Percentiles rank a stretch among this genome's conserved stretches.
These are phyloP conservation scores for Miichthys miiuy DNA, from an alignment of 2,797 vertebrate genomes.

Conservation along the genomic window DNA sequence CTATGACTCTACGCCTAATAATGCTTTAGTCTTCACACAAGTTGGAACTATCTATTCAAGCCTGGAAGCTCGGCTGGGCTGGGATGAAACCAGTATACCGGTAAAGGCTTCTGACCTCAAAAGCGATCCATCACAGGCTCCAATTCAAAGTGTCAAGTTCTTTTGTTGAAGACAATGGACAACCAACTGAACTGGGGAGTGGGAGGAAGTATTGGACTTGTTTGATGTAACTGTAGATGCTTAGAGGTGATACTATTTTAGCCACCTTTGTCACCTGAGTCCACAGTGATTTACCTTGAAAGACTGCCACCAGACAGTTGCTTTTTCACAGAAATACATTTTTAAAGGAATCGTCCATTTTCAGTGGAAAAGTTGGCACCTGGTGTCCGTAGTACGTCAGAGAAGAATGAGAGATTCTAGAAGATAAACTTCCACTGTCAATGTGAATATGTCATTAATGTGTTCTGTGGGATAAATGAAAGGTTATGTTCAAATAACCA, in stretches of 20 bases:
- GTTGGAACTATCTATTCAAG: slow-evolving; percentile 70
- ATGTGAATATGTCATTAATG: slow-evolving; percentile 34
- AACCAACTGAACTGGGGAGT: slow-evolving; percentile 83
- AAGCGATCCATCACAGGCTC: slow-evolving; percentile 84
- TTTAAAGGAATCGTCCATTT: slow-evolving; percentile 28
- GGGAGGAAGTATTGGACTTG: slow-evolving; percentile 86
- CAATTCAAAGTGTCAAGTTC: slow-evolving; percentile 84
- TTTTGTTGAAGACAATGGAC: slow-evolving; percentile 81
- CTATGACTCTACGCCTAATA: slow-evolving; percentile 59
- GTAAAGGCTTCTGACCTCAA: slow-evolving; percentile 85
- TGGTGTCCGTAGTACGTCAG: slow-evolving; percentile 9
- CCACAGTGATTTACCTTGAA: slow-evolving; percentile 71
- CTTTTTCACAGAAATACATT: slow-evolving; percentile 25
- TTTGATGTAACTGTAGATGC: slow-evolving; percentile 83
- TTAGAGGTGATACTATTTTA: slow-evolving; percentile 80
- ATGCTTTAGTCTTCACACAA: slow-evolving; percentile 71
- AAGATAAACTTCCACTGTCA: slow-evolving; percentile 13
- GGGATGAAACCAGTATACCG: slow-evolving; percentile 81
- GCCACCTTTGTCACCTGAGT: slow-evolving; percentile 77
- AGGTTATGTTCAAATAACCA: slow-evolving; percentile 49
- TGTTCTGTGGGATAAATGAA: slow-evolving; percentile 40
- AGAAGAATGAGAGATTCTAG: background rate
- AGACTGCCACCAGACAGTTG: slow-evolving; percentile 64
- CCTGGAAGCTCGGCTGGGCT: slow-evolving; percentile 68
- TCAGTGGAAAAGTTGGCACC: slow-evolving; percentile 7